Conservation (phyloP, 2,113 vertebrate species). For the Otus sunia region DNA sequence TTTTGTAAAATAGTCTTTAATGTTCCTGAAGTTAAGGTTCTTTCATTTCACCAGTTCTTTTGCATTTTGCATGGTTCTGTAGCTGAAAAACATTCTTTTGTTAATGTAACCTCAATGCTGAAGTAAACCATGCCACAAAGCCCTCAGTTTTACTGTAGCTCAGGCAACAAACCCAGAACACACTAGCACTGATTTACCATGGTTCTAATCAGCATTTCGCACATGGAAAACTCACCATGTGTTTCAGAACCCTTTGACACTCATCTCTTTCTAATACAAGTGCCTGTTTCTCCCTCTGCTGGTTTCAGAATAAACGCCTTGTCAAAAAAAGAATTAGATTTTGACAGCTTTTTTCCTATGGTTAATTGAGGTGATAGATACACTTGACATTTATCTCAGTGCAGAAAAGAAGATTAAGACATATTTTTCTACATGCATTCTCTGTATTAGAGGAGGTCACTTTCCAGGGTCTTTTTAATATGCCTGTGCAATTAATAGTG, state of each 20-base stretch:
- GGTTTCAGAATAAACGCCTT: slow-evolving; percentile 77
- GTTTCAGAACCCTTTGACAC: slow-evolving; percentile 68
- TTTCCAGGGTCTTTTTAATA: slow-evolving; percentile 83
- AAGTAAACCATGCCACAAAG: slow-evolving; percentile 55
- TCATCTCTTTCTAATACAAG: slow-evolving; percentile 73
- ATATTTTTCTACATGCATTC: slow-evolving; percentile 76
- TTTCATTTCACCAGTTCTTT: slow-evolving; percentile 47
- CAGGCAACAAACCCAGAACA: slow-evolving; percentile 59
- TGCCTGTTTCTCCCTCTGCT: slow-evolving; percentile 76
- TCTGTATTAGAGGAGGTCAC: slow-evolving; percentile 82
- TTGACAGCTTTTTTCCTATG: slow-evolving; percentile 79
- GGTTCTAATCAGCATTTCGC: slow-evolving; percentile 74
- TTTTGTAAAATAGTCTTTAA: slow-evolving; percentile 29
- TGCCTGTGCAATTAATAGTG: slow-evolving; percentile 80
- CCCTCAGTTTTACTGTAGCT: slow-evolving; percentile 48
- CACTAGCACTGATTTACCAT: slow-evolving; percentile 54
- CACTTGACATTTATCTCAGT: slow-evolving; percentile 84
- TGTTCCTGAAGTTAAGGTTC: slow-evolving; percentile 15
- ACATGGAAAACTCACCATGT: slow-evolving; percentile 70
- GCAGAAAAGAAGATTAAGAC: slow-evolving; percentile 81
- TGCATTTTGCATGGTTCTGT: slow-evolving; percentile 37
- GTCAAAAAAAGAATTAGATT: slow-evolving; percentile 80
- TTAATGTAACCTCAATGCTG: slow-evolving; percentile 43
- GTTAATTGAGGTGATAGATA: slow-evolving; percentile 89
- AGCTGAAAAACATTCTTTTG: slow-evolving; percentile 60